These are phyloP conservation scores for Caenorhabditis inopinata DNA, from an alignment of 1,140 invertebrate genomes.

Conservation along the genomic window DNA sequence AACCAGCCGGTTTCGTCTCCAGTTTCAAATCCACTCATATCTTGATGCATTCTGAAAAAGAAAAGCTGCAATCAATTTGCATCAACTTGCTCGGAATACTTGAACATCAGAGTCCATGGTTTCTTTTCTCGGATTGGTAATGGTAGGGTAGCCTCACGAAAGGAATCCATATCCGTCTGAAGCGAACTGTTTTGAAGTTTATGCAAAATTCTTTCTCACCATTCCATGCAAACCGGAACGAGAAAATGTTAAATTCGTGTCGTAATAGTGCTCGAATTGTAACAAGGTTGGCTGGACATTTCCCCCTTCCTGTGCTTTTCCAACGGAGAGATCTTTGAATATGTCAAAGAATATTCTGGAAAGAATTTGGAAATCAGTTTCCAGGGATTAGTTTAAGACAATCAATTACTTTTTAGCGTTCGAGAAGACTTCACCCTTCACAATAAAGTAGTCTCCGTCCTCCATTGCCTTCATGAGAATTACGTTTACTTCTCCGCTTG, in stretches of 20 bases:
- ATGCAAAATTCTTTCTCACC: background rate
- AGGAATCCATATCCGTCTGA: background rate
- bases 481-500: slow-evolving; percentile 15
- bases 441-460: background rate
- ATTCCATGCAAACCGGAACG: background rate
- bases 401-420: background rate
- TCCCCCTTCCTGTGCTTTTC: slow-evolving; percentile 10
- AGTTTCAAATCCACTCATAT: background rate
- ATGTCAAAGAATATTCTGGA: background rate
- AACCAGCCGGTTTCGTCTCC: slow-evolving; percentile 14
- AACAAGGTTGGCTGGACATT: background rate
- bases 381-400: background rate
- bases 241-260: background rate
- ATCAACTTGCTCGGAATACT: background rate
- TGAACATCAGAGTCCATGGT: slow-evolving; percentile 18
- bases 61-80: background rate
- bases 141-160: background rate
- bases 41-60: background rate
- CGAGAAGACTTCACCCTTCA: background rate
- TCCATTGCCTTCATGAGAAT: slow-evolving; percentile 15
- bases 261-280: background rate
- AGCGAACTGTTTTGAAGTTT: background rate
- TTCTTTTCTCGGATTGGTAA: slow-evolving; percentile 1
- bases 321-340: background rate
- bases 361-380: background rate